phyloP scores from a whole-genome alignment of 1,140 invertebrate genomes.

The Drosophila sechellia region DNA sequence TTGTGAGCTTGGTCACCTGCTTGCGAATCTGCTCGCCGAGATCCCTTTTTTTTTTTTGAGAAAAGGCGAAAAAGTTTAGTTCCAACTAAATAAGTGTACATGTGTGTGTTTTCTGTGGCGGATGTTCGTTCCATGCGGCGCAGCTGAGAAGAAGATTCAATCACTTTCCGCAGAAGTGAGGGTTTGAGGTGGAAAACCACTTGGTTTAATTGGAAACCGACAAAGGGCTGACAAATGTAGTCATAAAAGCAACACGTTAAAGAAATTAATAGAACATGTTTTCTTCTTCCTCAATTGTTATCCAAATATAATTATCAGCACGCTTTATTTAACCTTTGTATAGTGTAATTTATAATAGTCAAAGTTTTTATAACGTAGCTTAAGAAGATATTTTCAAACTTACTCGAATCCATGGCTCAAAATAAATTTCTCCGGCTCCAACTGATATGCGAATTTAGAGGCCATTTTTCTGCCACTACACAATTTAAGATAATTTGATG shows the following conservation, averaged over 20 bases:
- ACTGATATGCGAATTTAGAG: constrained; percentile 70
- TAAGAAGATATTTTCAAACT: constrained; percentile 11
- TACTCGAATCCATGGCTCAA: constrained; percentile 42
- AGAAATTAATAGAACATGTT: too few species aligned
- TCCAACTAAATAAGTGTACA: constrained; percentile 13
- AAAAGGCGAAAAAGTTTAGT: constrained; percentile 54
- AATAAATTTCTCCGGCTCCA: constrained; percentile 49
- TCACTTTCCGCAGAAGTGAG: background rate
- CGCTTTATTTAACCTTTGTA: background rate
- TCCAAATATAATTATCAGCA: background rate
- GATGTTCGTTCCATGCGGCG: constrained; percentile 52
- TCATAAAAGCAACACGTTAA: background rate
- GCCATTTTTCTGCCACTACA: constrained; percentile 36
- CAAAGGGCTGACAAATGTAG: too few species aligned
- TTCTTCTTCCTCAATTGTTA: background rate
- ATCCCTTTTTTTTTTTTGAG: constrained; percentile 88
- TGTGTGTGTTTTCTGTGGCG: constrained; percentile 12
- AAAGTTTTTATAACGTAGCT: background rate
- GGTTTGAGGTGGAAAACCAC: background rate
- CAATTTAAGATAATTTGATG: background rate
- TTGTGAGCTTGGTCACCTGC: constrained; percentile 88
- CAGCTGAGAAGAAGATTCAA: constrained; percentile 1
- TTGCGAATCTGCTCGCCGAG: constrained; percentile 90
- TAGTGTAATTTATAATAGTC: too few species aligned
- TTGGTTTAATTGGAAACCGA: background rate